phyloP scores from a whole-genome alignment of 1,140 invertebrate genomes.

The Leptopilina clavipes region DNA sequence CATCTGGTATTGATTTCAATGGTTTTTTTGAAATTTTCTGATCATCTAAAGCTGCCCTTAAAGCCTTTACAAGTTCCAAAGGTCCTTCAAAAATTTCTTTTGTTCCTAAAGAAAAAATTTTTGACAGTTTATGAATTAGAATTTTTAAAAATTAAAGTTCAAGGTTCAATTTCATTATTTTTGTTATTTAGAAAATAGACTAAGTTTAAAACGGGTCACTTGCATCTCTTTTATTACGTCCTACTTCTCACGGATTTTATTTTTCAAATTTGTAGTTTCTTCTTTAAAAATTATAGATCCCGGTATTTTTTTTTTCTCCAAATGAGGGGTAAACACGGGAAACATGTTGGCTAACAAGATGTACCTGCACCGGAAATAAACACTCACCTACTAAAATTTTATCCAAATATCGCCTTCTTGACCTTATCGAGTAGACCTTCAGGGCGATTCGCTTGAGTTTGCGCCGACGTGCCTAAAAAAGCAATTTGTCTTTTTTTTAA shows the following conservation, averaged over 20 bases:
- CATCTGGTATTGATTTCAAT: conserved; percentile 29
- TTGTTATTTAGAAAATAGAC: too few relatives aligned
- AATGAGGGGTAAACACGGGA: not conserved
- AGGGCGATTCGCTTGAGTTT: conserved; percentile 74
- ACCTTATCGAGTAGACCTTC: conserved; percentile 78
- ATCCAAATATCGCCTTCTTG: conserved; percentile 80
- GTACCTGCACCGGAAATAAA: not conserved
- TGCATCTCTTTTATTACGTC: too few relatives aligned
- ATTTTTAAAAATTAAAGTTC: too few relatives aligned
- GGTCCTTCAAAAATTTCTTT: conserved; percentile 78
- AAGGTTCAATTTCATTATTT: too few relatives aligned
- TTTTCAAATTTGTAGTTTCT: too few relatives aligned
- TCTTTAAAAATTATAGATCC: too few relatives aligned
- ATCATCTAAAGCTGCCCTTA: conserved; percentile 75
- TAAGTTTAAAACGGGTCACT: too few relatives aligned
- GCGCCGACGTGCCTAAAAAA: conserved; percentile 72
- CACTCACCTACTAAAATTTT: conserved; percentile 59
- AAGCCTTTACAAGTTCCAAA: conserved; percentile 77
- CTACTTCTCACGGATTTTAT: too few relatives aligned
- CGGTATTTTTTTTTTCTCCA: too few relatives aligned
- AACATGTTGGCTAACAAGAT: not conserved
- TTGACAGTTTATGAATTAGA: conserved; percentile 41
- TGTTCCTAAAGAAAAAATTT: conserved; percentile 74
- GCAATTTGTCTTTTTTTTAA: conserved; percentile 46
- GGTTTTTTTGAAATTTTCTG: conserved; percentile 61